Evolutionary conservation across 2,888 invertebrate species (phyloP).

Genomic region (Diarsia rubi): DNA sequence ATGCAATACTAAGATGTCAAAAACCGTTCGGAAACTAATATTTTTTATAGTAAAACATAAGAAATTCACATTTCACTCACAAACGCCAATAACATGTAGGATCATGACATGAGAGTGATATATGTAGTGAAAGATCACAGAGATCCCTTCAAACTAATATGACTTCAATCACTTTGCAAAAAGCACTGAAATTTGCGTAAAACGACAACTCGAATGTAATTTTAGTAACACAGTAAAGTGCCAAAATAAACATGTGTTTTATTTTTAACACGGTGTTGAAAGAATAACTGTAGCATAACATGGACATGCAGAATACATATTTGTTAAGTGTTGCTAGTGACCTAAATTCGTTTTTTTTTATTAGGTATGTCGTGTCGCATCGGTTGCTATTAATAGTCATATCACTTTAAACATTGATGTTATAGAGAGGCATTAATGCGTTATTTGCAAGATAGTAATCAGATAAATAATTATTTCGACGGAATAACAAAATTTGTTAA

Average conservation of each 20-base stretch:
- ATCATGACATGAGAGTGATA: constrained; percentile 46
- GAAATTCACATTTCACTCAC: constrained; percentile 26
- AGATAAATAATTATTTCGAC: background rate
- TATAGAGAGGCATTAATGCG: background rate
- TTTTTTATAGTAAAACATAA: constrained; percentile 9
- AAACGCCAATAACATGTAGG: constrained; percentile 39
- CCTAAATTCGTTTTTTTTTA: constrained; percentile 41
- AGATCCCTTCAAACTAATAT: constrained; percentile 37
- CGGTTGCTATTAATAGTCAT: constrained; percentile 22
- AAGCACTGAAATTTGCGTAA: constrained; percentile 53
- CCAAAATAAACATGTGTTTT: constrained; percentile 70
- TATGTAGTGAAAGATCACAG: constrained; percentile 43
- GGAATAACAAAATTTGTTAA: background rate
- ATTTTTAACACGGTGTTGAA: constrained; percentile 64
- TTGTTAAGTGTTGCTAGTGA: constrained; percentile 35
- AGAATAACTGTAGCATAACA: constrained; percentile 55
- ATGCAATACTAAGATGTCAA: constrained; percentile 15
- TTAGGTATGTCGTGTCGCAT: constrained; percentile 38
- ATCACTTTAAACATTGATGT: constrained; percentile 9
- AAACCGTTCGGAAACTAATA: constrained; percentile 21
- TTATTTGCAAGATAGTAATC: constrained; percentile 1
- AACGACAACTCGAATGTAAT: constrained; percentile 52
- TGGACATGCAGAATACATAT: constrained; percentile 45
- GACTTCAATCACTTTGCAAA: constrained; percentile 45
- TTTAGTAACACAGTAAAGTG: constrained; percentile 60